phyloP scores from a whole-genome alignment of 1,140 invertebrate species.

The Drosophila nikananu region DNA sequence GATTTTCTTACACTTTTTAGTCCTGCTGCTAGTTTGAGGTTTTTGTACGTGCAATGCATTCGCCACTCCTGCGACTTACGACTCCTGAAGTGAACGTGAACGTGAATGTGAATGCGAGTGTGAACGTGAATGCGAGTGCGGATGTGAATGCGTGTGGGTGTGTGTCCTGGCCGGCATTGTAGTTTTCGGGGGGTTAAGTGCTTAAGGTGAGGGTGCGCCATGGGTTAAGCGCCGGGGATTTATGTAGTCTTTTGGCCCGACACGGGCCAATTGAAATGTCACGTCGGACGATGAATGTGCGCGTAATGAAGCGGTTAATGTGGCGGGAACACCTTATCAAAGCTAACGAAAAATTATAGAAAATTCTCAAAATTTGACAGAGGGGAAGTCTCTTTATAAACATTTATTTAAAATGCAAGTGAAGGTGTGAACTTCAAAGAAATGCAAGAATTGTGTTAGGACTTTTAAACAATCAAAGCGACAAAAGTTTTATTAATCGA shows the following conservation, averaged over 20 bases:
- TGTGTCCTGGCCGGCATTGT: conserved; percentile 27
- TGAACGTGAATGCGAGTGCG: conserved; percentile 21
- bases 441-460: not conserved
- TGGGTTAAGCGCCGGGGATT: conserved; percentile 57
- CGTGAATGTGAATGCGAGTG: conserved; percentile 5
- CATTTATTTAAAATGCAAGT: not conserved
- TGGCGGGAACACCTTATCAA: conserved; percentile 15
- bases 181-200: conserved; percentile 18
- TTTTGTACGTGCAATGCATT: conserved; percentile 54
- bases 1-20: conserved; percentile 81
- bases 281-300: conserved; percentile 75
- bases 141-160: conserved; percentile 27
- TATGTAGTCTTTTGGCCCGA: conserved; percentile 70
- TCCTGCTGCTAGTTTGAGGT: conserved; percentile 52
- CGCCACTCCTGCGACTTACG: conserved; percentile 5
- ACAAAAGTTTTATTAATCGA: too few species aligned
- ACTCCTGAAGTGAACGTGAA: conserved; percentile 10
- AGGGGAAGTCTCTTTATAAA: not conserved
- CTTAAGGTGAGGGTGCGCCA: conserved; percentile 24
- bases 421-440: not conserved
- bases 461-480: too few species aligned
- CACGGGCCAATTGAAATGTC: conserved; percentile 78
- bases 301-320: conserved; percentile 77
- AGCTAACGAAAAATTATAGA: not conserved
- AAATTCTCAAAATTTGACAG: not conserved